A percentile compares a stretch with the other conserved stretches of the same genome.
Conservation (phyloP, 2,113 vertebrate genomes). For the Xiphophorus couchianus region DNA sequence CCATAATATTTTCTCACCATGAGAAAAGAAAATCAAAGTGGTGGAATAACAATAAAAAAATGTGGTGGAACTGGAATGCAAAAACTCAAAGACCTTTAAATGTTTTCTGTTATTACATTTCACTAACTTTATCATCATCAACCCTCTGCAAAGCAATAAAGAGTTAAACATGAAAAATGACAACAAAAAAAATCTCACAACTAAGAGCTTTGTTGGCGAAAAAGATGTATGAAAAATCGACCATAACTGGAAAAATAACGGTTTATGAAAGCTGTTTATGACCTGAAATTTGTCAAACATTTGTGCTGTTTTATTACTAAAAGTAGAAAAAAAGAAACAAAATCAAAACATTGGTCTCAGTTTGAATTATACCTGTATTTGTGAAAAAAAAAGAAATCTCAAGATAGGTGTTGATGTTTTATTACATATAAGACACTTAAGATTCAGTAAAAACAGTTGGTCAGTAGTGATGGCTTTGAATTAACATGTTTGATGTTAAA, state of each 20-base stretch:
- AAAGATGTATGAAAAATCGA: not conserved
- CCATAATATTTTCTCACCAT: no score
- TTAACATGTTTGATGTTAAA: conserved; percentile 34
- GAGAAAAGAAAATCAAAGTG: no score
- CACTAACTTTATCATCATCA: not conserved
- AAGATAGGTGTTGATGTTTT: conserved; percentile 47
- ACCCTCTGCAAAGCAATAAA: not conserved
- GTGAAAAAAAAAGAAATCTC: not conserved
- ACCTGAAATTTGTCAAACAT: not conserved
- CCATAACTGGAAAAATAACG: not conserved
- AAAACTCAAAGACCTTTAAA: no score
- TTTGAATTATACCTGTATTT: not conserved
- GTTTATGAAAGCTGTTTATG: no score
- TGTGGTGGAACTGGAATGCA: no score
- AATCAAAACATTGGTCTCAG: not conserved
- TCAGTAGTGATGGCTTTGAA: conserved; percentile 57
- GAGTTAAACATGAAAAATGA: not conserved
- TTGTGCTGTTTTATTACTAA: not conserved
- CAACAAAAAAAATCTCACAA: not conserved
- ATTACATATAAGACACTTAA: conserved; percentile 63
- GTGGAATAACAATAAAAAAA: no score
- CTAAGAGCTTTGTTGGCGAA: not conserved
- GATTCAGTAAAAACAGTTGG: conserved; percentile 50
- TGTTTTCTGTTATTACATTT: no score
- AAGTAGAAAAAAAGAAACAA: not conserved